Evolutionary conservation across 2,888 invertebrate genomes (phyloP).

Genomic region (Caenorhabditis virilis): DNA sequence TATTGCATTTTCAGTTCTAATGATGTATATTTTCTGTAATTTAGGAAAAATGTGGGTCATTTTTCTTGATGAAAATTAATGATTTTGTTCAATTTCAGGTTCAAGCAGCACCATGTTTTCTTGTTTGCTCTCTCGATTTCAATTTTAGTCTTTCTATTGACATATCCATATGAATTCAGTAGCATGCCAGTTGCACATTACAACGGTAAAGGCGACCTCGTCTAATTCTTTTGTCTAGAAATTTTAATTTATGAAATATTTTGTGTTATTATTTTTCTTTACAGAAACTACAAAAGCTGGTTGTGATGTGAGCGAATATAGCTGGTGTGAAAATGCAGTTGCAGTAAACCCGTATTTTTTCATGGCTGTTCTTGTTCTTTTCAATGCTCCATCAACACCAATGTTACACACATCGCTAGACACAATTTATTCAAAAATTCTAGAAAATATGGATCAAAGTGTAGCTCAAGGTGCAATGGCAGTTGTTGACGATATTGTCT

Average conservation of each 20-base stretch:
- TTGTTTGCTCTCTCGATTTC: slow-evolving; percentile 19
- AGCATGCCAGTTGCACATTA: slow-evolving; percentile 21
- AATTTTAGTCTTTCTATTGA: slow-evolving; percentile 25
- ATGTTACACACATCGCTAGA: slow-evolving; percentile 37
- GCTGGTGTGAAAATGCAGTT: slow-evolving; percentile 32
- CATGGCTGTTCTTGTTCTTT: slow-evolving; percentile 8
- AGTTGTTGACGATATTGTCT: slow-evolving; percentile 42
- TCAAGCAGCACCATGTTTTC: slow-evolving; percentile 29
- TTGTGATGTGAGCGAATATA: slow-evolving; percentile 34
- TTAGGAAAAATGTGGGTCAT: slow-evolving; percentile 29
- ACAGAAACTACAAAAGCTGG: slow-evolving; percentile 37
- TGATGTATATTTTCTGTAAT: slow-evolving; percentile 32
- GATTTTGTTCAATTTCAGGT: slow-evolving; percentile 18
- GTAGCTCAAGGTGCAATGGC: slow-evolving; percentile 47
- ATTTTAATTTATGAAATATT: not conserved
- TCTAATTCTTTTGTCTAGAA: not conserved
- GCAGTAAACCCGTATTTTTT: slow-evolving; percentile 29
- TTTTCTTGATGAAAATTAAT: not conserved
- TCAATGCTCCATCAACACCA: slow-evolving; percentile 30
- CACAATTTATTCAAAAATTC: slow-evolving; percentile 43
- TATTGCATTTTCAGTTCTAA: slow-evolving; percentile 16
- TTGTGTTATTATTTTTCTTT: not conserved
- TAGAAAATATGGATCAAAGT: slow-evolving; percentile 49
- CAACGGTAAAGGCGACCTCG: slow-evolving; percentile 13
- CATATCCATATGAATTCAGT: slow-evolving; percentile 28